Conservation (phyloP, 2,113 vertebrate genomes). For the Protomyctophum bolini region DNA sequence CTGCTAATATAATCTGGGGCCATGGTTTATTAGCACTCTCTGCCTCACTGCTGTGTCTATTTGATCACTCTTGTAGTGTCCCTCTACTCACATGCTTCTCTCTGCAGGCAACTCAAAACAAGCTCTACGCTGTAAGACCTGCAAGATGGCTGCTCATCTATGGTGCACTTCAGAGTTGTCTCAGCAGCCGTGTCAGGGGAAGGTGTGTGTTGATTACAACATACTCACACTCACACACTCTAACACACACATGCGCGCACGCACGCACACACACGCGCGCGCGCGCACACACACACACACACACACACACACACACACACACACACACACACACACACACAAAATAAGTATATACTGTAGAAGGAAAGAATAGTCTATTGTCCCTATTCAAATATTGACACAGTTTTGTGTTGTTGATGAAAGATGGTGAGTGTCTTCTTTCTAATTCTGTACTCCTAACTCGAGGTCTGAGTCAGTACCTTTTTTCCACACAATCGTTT, state of each 20-base stretch:
- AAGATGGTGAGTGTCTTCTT: too few species aligned
- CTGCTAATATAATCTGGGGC: constrained; percentile 21
- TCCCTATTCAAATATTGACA: too few species aligned
- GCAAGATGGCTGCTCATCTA: constrained; percentile 89
- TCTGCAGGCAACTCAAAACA: constrained; percentile 90
- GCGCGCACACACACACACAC: not conserved
- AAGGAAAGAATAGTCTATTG: too few species aligned
- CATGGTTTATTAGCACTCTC: constrained; percentile 25
- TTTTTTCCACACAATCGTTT: too few species aligned
- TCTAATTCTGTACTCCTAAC: not conserved
- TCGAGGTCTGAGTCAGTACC: not conserved
- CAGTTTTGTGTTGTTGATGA: too few species aligned
- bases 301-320: not conserved
- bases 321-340: not conserved
- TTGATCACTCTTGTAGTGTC: too few species aligned
- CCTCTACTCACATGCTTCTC: constrained; percentile 24
- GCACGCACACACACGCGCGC: not conserved
- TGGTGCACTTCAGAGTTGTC: constrained; percentile 92
- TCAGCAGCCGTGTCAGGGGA: constrained; percentile 86
- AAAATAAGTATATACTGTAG: too few species aligned
- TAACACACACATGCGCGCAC: not conserved
- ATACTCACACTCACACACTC: not conserved
- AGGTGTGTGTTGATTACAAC: constrained; percentile 59
- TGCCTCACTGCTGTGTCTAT: not conserved
- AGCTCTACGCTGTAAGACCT: constrained; percentile 88